Evolutionary conservation across 1,140 invertebrate species (phyloP).

Genomic region (Trichomalopsis sarcophagae): DNA sequence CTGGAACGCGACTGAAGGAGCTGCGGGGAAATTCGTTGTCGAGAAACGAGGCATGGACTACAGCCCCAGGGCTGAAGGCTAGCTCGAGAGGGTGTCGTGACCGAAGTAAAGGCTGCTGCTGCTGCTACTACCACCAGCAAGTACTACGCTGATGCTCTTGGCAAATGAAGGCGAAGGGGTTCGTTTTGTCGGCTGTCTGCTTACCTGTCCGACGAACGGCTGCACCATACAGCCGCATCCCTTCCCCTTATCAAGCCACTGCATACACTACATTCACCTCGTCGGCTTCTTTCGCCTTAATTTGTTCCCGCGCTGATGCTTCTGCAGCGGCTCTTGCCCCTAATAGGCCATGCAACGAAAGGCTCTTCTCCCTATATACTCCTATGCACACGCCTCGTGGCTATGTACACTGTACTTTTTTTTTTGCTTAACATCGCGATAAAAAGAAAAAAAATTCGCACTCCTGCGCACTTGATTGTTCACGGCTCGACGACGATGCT

Average conservation of each 20-base stretch:
- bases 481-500: too few relatives aligned
- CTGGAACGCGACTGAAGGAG: slow-evolving; percentile 6
- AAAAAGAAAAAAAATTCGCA: too few relatives aligned
- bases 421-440: too few relatives aligned
- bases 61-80: background rate
- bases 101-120: background rate
- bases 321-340: background rate
- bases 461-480: too few relatives aligned
- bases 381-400: too few relatives aligned
- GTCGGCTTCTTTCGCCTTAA: background rate
- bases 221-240: background rate
- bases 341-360: background rate
- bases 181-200: slow-evolving; percentile 19
- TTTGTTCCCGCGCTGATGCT: background rate
- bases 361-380: too few relatives aligned
- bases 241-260: background rate
- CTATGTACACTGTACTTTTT: too few relatives aligned
- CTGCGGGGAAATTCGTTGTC: slow-evolving; percentile 19
- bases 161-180: slow-evolving; percentile 5
- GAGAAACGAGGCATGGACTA: slow-evolving; percentile 23
- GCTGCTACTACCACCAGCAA: background rate
- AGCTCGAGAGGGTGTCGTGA: slow-evolving; percentile 29
- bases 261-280: background rate
- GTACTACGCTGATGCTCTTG: background rate
- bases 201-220: background rate